phyloP scores from a whole-genome alignment of 1,140 invertebrate genomes.

The Aleiodes sp. region DNA sequence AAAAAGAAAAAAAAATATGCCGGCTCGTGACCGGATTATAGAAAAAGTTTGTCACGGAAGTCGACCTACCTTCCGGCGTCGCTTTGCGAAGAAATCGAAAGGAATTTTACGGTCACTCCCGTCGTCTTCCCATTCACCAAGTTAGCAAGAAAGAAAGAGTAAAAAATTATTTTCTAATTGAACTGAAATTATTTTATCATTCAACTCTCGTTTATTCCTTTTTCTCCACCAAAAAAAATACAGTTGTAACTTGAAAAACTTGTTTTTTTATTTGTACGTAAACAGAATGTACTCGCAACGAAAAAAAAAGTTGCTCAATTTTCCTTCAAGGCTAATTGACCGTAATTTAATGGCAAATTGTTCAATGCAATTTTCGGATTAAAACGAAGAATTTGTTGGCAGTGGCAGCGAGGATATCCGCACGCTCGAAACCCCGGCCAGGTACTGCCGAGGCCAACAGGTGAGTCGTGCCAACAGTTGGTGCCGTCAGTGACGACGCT shows the following conservation, averaged over 20 bases:
- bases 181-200: too few relatives aligned
- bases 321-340: too few relatives aligned
- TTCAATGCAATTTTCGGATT: too few relatives aligned
- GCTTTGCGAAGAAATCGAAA: constrained; percentile 30
- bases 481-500: constrained; percentile 45
- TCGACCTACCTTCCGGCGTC: constrained; percentile 15
- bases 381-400: too few relatives aligned
- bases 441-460: constrained; percentile 55
- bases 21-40: constrained; percentile 17
- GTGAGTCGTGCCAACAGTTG: constrained; percentile 54
- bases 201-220: too few relatives aligned
- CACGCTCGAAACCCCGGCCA: constrained; percentile 48
- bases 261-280: too few relatives aligned
- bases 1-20: constrained; percentile 1
- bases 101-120: constrained; percentile 15
- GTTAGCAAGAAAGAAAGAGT: neutral
- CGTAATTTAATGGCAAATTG: too few relatives aligned
- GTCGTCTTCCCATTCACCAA: constrained; percentile 9
- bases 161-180: too few relatives aligned
- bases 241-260: too few relatives aligned
- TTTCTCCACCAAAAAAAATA: too few relatives aligned
- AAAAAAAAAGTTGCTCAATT: too few relatives aligned
- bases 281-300: too few relatives aligned
- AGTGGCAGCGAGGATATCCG: constrained; percentile 34
- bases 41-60: constrained; percentile 22